Percentiles rank a stretch among this genome's conserved stretches.
These are phyloP conservation scores for Drosophila pseudoananassae DNA, from an alignment of 1,140 invertebrate genomes.

Conservation along the genomic window DNA sequence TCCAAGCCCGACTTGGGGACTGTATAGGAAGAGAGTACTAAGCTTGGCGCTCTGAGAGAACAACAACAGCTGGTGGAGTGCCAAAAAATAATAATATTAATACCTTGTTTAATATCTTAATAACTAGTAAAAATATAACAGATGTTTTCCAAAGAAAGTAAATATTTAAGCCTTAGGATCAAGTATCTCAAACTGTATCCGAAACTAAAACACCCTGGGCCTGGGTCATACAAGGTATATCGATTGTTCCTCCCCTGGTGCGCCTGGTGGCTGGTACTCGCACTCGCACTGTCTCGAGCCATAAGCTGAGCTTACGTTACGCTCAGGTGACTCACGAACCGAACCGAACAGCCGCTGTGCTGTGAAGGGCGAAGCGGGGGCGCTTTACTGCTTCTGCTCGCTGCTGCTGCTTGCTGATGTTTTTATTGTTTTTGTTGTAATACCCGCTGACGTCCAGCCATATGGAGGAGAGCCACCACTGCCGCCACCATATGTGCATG, in stretches of 20 bases:
- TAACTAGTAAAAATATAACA: background rate
- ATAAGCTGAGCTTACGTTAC: constrained; percentile 81
- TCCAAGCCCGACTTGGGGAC: constrained; percentile 12
- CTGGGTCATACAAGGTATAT: constrained; percentile 16
- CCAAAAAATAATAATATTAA: background rate
- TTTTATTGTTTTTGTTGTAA: constrained; percentile 6
- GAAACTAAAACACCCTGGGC: constrained; percentile 13
- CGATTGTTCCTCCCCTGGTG: constrained; percentile 29
- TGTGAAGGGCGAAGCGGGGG: constrained; percentile 63
- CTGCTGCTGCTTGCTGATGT: constrained; percentile 14
- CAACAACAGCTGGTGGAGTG: constrained; percentile 33
- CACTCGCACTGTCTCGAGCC: constrained; percentile 47
- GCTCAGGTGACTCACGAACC: constrained; percentile 80
- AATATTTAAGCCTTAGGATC: background rate
- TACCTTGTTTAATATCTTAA: background rate
- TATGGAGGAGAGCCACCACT: constrained; percentile 24
- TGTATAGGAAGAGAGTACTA: constrained; percentile 14
- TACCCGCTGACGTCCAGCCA: constrained; percentile 37
- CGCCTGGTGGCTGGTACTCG: background rate
- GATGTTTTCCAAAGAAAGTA: background rate
- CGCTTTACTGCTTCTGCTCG: constrained; percentile 35
- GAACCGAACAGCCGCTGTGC: constrained; percentile 26
- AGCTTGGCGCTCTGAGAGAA: background rate
- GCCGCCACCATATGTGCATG: constrained; percentile 38
- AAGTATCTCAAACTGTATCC: background rate